phyloP scores from a whole-genome alignment of 2,113 vertebrate genomes.

The Salvelinus sp. region DNA sequence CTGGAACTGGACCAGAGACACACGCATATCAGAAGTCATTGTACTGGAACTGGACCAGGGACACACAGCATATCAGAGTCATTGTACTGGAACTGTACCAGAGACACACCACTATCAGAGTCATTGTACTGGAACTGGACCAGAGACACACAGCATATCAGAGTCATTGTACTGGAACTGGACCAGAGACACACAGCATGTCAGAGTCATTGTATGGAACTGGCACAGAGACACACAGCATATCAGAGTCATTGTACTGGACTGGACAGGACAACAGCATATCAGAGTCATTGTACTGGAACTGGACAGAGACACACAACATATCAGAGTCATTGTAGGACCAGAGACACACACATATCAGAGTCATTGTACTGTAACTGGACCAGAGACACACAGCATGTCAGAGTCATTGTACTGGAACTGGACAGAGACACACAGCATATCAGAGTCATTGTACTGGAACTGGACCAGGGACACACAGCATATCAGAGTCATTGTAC shows the following conservation, averaged over 20 bases:
- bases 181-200: neutral
- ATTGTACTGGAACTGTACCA: slow-evolving; percentile 83
- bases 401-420: neutral
- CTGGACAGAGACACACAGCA: neutral
- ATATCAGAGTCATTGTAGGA: too few species aligned
- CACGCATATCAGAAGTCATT: too few species aligned
- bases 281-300: too few species aligned
- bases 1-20: slow-evolving; percentile 75
- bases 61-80: slow-evolving; percentile 65
- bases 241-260: slow-evolving; percentile 65
- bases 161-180: too few species aligned
- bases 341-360: too few species aligned
- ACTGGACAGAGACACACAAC: neutral
- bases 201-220: neutral
- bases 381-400: neutral
- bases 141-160: too few species aligned
- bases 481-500: too few species aligned
- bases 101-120: neutral
- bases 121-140: too few species aligned
- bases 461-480: slow-evolving; percentile 69
- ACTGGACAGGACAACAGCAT: slow-evolving; percentile 64
- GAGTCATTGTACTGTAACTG: too few species aligned
- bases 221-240: neutral
- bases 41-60: too few species aligned
- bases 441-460: slow-evolving; percentile 65